A percentile compares a stretch with the other conserved stretches of the same genome.
phyloP scores from a whole-genome alignment of 1,140 invertebrate species.

The Magallana ariakensis region DNA sequence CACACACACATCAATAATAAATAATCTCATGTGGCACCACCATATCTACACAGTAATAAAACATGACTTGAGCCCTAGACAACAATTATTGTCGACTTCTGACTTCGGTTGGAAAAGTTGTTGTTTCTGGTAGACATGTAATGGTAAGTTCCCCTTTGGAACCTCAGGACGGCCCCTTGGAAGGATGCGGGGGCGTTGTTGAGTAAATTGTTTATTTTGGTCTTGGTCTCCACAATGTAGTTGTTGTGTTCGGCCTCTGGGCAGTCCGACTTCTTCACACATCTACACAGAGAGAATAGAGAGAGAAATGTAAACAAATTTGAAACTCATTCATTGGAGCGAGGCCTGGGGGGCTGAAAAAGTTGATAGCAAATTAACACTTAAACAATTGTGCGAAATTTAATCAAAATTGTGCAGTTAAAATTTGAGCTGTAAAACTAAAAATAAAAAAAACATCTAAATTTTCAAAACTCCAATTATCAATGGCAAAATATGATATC shows the following conservation, averaged over 20 bases:
- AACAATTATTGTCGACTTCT: conserved; percentile 75
- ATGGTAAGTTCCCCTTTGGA: conserved; percentile 74
- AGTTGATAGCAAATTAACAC: no score
- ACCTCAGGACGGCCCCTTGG: conserved; percentile 74
- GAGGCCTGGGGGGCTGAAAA: no score
- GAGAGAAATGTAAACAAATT: no score
- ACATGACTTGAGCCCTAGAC: conserved; percentile 4
- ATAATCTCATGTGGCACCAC: neutral
- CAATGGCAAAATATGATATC: no score
- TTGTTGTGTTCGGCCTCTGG: conserved; percentile 47
- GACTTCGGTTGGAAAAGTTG: conserved; percentile 77
- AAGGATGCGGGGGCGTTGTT: conserved; percentile 78
- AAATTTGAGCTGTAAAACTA: neutral
- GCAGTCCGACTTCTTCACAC: conserved; percentile 61
- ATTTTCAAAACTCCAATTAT: neutral
- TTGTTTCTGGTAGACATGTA: conserved; percentile 79
- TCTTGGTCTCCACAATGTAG: conserved; percentile 61
- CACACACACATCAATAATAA: neutral
- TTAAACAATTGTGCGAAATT: neutral
- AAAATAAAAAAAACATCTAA: neutral
- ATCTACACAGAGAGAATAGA: conserved; percentile 55
- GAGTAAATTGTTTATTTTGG: conserved; percentile 70
- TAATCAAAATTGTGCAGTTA: neutral
- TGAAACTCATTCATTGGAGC: no score
- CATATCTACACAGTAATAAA: neutral